A percentile compares a stretch with the other conserved stretches of the same genome.
phyloP scores from a whole-genome alignment of 2,888 invertebrate genomes.

The Phlogophora meticulosa region DNA sequence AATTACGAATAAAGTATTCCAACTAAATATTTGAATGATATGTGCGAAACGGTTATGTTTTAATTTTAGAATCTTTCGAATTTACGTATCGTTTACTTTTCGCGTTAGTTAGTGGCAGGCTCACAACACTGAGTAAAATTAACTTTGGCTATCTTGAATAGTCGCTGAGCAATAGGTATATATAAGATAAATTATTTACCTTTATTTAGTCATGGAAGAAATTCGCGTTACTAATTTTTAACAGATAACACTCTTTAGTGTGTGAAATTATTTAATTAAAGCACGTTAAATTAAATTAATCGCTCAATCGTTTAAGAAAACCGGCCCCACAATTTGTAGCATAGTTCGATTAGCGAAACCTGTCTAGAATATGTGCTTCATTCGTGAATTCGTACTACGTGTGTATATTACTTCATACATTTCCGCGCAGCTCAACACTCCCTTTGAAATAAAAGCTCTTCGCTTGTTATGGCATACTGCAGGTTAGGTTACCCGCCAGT shows the following conservation, averaged over 20 bases:
- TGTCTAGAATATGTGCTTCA: conserved; percentile 54
- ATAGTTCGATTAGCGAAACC: conserved; percentile 51
- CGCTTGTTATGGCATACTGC: conserved; percentile 11
- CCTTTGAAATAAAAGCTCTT: conserved; percentile 47
- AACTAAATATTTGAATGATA: too few species aligned
- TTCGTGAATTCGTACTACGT: conserved; percentile 59
- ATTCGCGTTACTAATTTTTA: conserved; percentile 36
- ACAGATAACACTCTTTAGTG: conserved; percentile 20
- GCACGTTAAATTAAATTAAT: conserved; percentile 48
- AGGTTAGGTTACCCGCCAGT: conserved; percentile 8
- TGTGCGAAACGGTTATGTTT: too few species aligned
- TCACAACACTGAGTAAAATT: background rate
- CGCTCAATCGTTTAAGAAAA: conserved; percentile 52
- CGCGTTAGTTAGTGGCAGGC: too few species aligned
- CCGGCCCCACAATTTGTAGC: conserved; percentile 43
- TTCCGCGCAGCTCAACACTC: conserved; percentile 40
- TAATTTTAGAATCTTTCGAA: too few species aligned
- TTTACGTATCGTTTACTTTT: too few species aligned
- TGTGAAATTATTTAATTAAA: conserved; percentile 25
- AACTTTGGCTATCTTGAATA: background rate
- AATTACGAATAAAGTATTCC: too few species aligned
- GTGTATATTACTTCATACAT: conserved; percentile 53
- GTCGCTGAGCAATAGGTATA: background rate
- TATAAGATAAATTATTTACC: conserved; percentile 9
- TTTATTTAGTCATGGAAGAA: conserved; percentile 11